Evolutionary conservation across 53 echinoderm and acorn worm genomes (phyloP), one percentile per base, ranked within the genome.

Genomic region (Henricia sp.): DNA sequence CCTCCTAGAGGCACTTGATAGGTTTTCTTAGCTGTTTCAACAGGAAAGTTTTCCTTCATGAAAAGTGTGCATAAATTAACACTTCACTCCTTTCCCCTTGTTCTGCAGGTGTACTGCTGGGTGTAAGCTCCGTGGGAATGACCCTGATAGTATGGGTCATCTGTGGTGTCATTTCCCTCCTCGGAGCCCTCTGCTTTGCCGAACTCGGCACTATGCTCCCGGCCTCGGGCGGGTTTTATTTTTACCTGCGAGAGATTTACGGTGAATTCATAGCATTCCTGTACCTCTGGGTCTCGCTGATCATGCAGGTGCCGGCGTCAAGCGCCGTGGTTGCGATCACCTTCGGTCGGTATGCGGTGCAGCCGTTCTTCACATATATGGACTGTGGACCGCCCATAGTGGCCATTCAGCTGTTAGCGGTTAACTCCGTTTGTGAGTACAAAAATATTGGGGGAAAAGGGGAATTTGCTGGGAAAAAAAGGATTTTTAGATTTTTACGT

Each of bases 161-260:
- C 9, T 67, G 84, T 40, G 93, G 93, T 4, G 77, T 93, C 27
- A 90, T 93, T 50, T 93, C 93, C 52, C 86, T 93, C 43, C 40
- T 90, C 29, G 93, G 93, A 52, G 93, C 90, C 30, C 87, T 93
- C 57, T 93, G 93, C 89, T 87, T 93, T 30, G 93, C 93, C 41
- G 93, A 93, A 50, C 87, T 93, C 25, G 93, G 93, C 20, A 90
- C 91, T 51, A 93, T 93, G 93, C 80, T 91, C 17, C 93, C 91
- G 2, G 59, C 65, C 39, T 88, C 87, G 6, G 93, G 93, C 6
- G 91, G 91, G 25, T 72, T 91, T 60, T 93, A 93, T 43, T 85
- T 87, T 39, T 93, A 93, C 68, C 88, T 91, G 27, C 88, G 89
- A 63, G 75, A 88, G 76, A 84, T 88, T 67, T 93, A 91, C 75